Evolutionary conservation across 2,797 vertebrate genomes (phyloP).

Genomic region (Podarcis lilfordi): DNA sequence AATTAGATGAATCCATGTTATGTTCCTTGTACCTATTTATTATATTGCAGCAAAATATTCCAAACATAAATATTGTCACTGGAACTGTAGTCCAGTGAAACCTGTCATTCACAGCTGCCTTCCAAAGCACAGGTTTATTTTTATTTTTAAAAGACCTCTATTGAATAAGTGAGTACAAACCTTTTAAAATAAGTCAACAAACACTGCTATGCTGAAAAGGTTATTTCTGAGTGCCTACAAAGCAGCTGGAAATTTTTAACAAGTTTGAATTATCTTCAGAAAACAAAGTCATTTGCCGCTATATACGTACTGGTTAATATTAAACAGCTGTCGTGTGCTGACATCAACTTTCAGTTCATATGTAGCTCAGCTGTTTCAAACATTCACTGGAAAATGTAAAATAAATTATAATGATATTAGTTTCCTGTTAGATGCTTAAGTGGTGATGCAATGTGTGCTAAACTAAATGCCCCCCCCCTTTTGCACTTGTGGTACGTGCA

Average conservation of each 20-base stretch:
- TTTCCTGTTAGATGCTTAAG: constrained; percentile 71
- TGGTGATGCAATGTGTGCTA: constrained; percentile 60
- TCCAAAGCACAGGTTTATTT: constrained; percentile 30
- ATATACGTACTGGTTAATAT: constrained; percentile 66
- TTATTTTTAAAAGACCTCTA: constrained; percentile 24
- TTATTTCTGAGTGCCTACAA: constrained; percentile 59
- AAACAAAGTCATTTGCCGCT: constrained; percentile 71
- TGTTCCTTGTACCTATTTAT: neutral
- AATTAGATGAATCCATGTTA: neutral
- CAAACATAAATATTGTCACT: neutral
- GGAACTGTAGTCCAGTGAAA: constrained; percentile 28
- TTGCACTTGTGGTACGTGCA: neutral
- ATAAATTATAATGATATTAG: constrained; percentile 69
- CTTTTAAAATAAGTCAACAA: constrained; percentile 57
- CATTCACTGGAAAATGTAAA: constrained; percentile 70
- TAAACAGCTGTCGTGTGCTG: constrained; percentile 72
- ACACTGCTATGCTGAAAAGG: constrained; percentile 41
- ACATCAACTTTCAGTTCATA: constrained; percentile 63
- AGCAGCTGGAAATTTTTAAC: constrained; percentile 74
- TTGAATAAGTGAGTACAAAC: constrained; percentile 20
- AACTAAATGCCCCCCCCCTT: constrained; percentile 1
- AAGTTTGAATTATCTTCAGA: constrained; percentile 76
- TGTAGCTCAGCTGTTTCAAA: constrained; percentile 76
- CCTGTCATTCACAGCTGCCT: neutral
- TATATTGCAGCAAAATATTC: constrained; percentile 12